These are phyloP conservation scores for Spodoptera picta DNA, from an alignment of 2,888 invertebrate genomes.

Conservation along the genomic window DNA sequence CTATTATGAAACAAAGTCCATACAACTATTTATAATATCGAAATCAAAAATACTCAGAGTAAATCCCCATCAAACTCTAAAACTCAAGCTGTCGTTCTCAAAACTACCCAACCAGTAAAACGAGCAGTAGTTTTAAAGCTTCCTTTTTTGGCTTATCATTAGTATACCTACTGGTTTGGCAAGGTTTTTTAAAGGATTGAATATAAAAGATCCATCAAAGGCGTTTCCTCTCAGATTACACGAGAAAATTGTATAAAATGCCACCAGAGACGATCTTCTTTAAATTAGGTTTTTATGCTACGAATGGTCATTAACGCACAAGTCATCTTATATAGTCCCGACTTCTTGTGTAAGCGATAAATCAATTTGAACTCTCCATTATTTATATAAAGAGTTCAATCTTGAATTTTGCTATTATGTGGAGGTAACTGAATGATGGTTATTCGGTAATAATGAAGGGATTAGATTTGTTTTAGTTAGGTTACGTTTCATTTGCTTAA, in stretches of 20 bases:
- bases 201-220: constrained; percentile 39
- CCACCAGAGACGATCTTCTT: constrained; percentile 33
- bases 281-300: constrained; percentile 52
- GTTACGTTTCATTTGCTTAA: too few relatives aligned
- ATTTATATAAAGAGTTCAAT: constrained; percentile 40
- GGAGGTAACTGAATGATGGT: constrained; percentile 4
- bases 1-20: too few relatives aligned
- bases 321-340: constrained; percentile 22
- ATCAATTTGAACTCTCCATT: constrained; percentile 40
- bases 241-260: constrained; percentile 37
- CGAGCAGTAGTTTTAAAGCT: too few relatives aligned
- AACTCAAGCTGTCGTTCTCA: too few relatives aligned
- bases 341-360: constrained; percentile 27
- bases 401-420: constrained; percentile 12
- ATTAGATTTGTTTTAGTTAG: too few relatives aligned
- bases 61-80: too few relatives aligned
- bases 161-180: too few relatives aligned
- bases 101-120: too few relatives aligned
- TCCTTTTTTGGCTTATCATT: too few relatives aligned
- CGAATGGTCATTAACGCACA: constrained; percentile 39
- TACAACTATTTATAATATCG: too few relatives aligned
- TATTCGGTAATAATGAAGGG: neutral
- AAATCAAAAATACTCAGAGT: too few relatives aligned
- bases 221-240: constrained; percentile 29
- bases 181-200: too few relatives aligned